A percentile compares a stretch with the other conserved stretches of the same genome.
Conservation (phyloP, 2,888 invertebrate species). For the Cloeon dipterum region DNA sequence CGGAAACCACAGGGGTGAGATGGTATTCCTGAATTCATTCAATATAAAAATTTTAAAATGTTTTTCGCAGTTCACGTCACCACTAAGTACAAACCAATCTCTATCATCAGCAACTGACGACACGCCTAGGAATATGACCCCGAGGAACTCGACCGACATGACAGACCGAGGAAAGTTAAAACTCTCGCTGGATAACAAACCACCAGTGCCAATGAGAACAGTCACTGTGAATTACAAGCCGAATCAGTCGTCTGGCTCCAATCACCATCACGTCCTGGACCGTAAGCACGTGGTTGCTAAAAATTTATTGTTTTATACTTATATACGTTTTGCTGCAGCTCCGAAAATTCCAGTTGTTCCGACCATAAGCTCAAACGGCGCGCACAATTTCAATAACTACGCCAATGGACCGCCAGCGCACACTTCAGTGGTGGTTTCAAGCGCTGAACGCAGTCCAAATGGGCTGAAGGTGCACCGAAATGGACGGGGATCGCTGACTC, state of each 20-base stretch:
- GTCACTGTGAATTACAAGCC: conserved; percentile 2
- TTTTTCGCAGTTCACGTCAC: not conserved
- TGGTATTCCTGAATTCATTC: not conserved
- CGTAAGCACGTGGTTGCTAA: too few species aligned
- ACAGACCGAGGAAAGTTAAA: conserved; percentile 1
- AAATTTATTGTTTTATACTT: too few species aligned
- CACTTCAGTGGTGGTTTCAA: not conserved
- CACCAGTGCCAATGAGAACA: conserved; percentile 1
- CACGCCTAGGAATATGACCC: too few species aligned
- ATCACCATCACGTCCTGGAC: too few species aligned
- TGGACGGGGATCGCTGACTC: not conserved
- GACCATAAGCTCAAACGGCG: too few species aligned
- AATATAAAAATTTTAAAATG: too few species aligned
- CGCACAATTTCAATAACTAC: conserved; percentile 1
- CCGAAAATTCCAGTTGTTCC: too few species aligned
- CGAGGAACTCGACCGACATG: too few species aligned
- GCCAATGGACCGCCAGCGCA: not conserved
- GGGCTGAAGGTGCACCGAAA: conserved; percentile 1
- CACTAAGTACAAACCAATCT: not conserved
- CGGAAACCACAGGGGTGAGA: conserved; percentile 15
- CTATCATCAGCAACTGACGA: too few species aligned
- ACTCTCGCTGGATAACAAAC: conserved; percentile 3
- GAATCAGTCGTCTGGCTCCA: too few species aligned
- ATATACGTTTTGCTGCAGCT: too few species aligned
- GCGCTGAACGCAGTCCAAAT: not conserved